Evolutionary conservation across 92 coral and sea anemone genomes (phyloP).

Genomic region (Isaurus tuberculatus): DNA sequence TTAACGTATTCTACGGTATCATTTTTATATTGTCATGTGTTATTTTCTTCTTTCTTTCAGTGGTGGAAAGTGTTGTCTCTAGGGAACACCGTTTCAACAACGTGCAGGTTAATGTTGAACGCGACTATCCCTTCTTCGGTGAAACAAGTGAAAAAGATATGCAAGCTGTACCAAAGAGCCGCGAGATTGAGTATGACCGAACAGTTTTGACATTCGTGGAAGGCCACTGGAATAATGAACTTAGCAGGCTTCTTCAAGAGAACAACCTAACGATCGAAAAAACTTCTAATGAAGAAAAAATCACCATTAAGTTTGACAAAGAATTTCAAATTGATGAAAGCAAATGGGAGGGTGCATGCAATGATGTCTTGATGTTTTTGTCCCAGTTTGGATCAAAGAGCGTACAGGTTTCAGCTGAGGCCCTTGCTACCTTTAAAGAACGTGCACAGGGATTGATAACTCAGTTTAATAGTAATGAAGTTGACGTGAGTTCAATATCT

Average conservation of each 20-base stretch:
- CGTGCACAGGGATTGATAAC: background rate
- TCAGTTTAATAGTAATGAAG: conserved; percentile 1
- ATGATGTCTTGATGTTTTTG: conserved; percentile 10
- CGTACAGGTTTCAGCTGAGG: conserved; percentile 5
- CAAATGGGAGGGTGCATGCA: conserved; percentile 7
- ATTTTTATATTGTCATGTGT: background rate
- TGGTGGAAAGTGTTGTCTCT: conserved; percentile 9
- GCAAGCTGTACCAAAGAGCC: conserved; percentile 8
- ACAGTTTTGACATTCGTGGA: conserved; percentile 13
- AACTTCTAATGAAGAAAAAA: conserved; percentile 7
- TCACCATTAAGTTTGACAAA: background rate
- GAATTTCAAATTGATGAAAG: background rate
- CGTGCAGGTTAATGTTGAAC: conserved; percentile 7
- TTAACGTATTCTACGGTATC: no score
- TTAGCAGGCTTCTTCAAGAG: background rate
- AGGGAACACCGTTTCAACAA: conserved; percentile 7
- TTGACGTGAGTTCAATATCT: background rate
- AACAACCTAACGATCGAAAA: background rate
- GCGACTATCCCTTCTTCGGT: conserved; percentile 12
- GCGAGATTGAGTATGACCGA: conserved; percentile 24
- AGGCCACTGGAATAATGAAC: background rate
- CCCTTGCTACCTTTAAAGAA: background rate
- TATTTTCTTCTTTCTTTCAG: background rate
- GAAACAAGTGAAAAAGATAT: background rate
- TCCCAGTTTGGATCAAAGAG: conserved; percentile 10